Percentiles rank a stretch among this genome's conserved stretches.
Conservation (phyloP, 2,888 invertebrate genomes). For the Suillia variegata region DNA sequence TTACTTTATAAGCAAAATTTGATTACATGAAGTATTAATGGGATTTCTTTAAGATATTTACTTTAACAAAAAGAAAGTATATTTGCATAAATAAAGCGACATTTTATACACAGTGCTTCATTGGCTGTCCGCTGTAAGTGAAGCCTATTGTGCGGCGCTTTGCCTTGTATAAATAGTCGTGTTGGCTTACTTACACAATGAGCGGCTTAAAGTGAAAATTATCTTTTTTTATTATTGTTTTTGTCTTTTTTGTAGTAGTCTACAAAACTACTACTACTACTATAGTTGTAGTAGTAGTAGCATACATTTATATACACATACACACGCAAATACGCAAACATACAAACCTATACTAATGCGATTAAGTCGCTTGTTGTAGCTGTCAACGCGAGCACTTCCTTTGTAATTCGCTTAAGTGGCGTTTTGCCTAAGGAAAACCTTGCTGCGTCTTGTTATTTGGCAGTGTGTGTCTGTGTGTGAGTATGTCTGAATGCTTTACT, state of each 20-base stretch:
- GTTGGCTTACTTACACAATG: conserved; percentile 38
- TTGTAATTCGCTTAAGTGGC: conserved; percentile 55
- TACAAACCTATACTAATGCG: conserved; percentile 42
- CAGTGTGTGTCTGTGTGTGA: conserved; percentile 31
- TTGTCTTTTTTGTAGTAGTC: too few relatives aligned
- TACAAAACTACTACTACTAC: too few relatives aligned
- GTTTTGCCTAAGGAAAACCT: conserved; percentile 49
- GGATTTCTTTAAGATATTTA: too few relatives aligned
- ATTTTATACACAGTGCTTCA: not conserved
- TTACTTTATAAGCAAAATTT: too few relatives aligned
- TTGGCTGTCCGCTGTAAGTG: conserved; percentile 4
- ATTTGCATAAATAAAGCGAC: not conserved
- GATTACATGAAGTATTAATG: too few relatives aligned
- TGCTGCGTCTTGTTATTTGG: conserved; percentile 34
- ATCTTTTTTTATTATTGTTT: not conserved
- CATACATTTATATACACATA: not conserved
- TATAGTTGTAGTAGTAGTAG: not conserved
- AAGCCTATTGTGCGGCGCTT: conserved; percentile 22
- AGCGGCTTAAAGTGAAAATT: conserved; percentile 33
- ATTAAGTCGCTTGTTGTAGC: conserved; percentile 55
- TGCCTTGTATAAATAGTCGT: conserved; percentile 45
- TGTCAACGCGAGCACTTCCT: conserved; percentile 51
- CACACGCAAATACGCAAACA: conserved; percentile 7
- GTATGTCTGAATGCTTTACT: too few relatives aligned
- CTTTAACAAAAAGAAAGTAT: too few relatives aligned